Percentiles rank a stretch among this genome's conserved stretches.
These are phyloP conservation scores for Nycteola revayana DNA, from an alignment of 2,888 invertebrate genomes.

Conservation along the genomic window DNA sequence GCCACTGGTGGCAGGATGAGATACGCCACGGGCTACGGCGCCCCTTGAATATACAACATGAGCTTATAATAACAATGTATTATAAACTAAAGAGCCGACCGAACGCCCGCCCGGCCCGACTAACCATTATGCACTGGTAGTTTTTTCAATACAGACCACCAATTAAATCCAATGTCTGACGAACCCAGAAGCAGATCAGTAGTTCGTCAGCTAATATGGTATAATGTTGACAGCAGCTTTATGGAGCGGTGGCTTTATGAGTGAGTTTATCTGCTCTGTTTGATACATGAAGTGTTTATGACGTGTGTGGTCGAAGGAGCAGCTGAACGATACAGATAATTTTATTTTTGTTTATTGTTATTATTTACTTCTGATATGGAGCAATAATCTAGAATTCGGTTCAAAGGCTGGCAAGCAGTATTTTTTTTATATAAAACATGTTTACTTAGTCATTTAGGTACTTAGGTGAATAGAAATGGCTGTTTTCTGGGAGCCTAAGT, in stretches of 20 bases:
- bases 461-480: no score
- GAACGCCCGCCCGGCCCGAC: slow-evolving; percentile 34
- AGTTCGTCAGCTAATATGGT: slow-evolving; percentile 53
- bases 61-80: slow-evolving; percentile 42
- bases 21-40: slow-evolving; percentile 33
- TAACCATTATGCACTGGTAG: slow-evolving; percentile 65
- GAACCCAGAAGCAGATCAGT: slow-evolving; percentile 62
- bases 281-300: no score
- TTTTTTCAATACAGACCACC: slow-evolving; percentile 57
- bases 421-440: no score
- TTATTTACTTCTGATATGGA: no score
- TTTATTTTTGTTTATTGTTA: no score
- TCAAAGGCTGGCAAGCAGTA: no score
- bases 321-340: no score
- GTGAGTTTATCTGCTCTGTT: no score
- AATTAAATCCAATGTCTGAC: slow-evolving; percentile 74
- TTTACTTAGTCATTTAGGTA: no score
- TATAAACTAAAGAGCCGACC: slow-evolving; percentile 21
- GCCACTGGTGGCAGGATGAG: slow-evolving; percentile 38
- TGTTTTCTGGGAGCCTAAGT: no score
- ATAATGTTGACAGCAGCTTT: slow-evolving; percentile 41
- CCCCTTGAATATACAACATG: slow-evolving; percentile 54
- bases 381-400: no score
- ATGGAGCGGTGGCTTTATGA: slow-evolving; percentile 34
- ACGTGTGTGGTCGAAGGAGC: no score